Evolutionary conservation across 1,140 invertebrate genomes (phyloP), one percentile per base, ranked within the genome.

Genomic region (Sesamia nonagrioides): DNA sequence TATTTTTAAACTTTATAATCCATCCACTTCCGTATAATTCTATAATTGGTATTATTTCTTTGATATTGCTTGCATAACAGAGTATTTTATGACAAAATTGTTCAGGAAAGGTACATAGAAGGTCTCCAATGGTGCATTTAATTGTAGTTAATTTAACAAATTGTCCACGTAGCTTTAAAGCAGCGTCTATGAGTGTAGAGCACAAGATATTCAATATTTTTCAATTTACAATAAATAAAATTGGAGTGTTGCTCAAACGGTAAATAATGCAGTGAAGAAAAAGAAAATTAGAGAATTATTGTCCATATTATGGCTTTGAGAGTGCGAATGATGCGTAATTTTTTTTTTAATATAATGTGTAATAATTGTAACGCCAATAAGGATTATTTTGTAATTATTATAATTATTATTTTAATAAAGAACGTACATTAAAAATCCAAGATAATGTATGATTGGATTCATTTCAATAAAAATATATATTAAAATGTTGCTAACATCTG

Each of bases 391-490:
- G 89, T 93, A 93, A 93, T 93, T 92, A 94, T 88, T 90, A 91
- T 93, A 86, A 90, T 93, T 91, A 94, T 92, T 94, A 94, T 92
- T 94, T 93, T 89, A 86, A 88, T 83, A 82, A 92, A 89, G 82
- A 93, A 91, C 86, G 82, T 92, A 94, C 88, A 93, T 89, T 90
- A 89, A 91, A 90, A 91, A 90, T 90, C 86, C 88, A 92, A 92
- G 91, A 88, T 93, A 92, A 90, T 91, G 91, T 93, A 94, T 91
- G 88, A 92, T 93, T 92, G 86, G 91, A 92, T 93, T 94, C 86
- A 93, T 94, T 95, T 95, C 88, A 94, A 94, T 94, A 94, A 95
- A 94, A 94, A 92, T 94, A 94, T 95, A 94, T 95, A 95, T 94
- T 93, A 95, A 95, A 95, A 95, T 95, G 93, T 95, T 95, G 91